Base-by-base conservation (phyloP, 2,888 invertebrate genomes). In the Camptogramma bilineatum region DNA sequence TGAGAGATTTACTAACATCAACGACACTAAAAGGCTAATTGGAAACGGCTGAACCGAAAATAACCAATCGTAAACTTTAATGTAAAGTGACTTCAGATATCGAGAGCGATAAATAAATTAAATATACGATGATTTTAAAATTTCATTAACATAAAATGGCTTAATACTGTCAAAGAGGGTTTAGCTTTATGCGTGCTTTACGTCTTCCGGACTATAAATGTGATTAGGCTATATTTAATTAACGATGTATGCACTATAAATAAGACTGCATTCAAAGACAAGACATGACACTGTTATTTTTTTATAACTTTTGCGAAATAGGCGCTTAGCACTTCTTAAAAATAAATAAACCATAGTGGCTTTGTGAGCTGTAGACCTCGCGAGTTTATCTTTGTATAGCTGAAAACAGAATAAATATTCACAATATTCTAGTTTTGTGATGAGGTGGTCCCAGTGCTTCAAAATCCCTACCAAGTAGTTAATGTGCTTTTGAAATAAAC, bases 21-120 rank as follows among this genome's bases (percentile, higher is more conserved):
- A 76, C 76, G 81, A 81, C 86, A 81, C 81, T 79, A 82, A 87
- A 86, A 85, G 87, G 84, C 86, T 87, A 89, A 90, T 90, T 87
- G 84, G 85, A 72, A 79, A 80, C 79, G 82, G 80, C 78, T 82
- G 82, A 54, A 47, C 76, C 79, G 71, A 81, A 87, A 86, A 86
- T 86, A 85, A 79, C 78, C 72, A 79, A 83, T 82, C 85, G 82
- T 86, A 83, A 86, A 86, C 64, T 81, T 85, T 85, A 76, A 85
- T 82, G 77, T 77, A 77, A 76, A 82, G 79, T 82, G 81, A 74
- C 70, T 71, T 63, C 53, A 74, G 73, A 78, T 83, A 81, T 80
- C 75, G 63, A 60, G 63, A 58, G 68, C 55, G 34, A 67, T 71
- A 69, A 71, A 71, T 71, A 69, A 63, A 68, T 64, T 64, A 61